Percentiles rank a stretch among this genome's conserved stretches.
phyloP scores from a whole-genome alignment of 2,888 invertebrate genomes.

The Mellilla xanthometata region DNA sequence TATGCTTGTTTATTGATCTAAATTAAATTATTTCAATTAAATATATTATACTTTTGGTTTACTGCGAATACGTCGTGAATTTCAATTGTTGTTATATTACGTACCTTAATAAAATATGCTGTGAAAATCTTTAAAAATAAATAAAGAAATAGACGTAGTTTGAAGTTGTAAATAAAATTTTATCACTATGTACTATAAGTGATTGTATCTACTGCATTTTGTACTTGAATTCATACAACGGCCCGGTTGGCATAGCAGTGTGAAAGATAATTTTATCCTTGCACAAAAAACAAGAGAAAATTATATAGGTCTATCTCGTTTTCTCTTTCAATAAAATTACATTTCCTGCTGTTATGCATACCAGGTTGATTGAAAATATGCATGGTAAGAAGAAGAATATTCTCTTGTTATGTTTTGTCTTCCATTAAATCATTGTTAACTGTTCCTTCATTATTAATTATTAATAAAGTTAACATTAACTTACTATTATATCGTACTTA shows the following conservation, averaged over 20 bases:
- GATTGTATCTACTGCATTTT: slow-evolving; percentile 49
- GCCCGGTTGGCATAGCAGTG: too few species aligned
- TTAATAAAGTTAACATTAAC: too few species aligned
- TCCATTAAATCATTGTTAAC: slow-evolving; percentile 50
- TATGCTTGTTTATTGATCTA: slow-evolving; percentile 21
- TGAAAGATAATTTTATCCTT: too few species aligned
- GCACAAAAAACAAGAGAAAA: too few species aligned
- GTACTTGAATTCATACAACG: slow-evolving; percentile 53
- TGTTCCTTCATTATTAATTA: slow-evolving; percentile 24
- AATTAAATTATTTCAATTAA: background rate
- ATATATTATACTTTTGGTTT: too few species aligned
- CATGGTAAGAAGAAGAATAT: slow-evolving; percentile 37
- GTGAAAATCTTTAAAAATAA: slow-evolving; percentile 6
- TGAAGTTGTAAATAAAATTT: slow-evolving; percentile 68
- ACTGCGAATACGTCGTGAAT: too few species aligned
- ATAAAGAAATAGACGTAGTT: slow-evolving; percentile 48
- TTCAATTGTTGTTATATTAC: too few species aligned
- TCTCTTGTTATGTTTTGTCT: slow-evolving; percentile 62
- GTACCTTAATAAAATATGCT: too few species aligned
- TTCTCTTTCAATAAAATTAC: too few species aligned
- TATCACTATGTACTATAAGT: slow-evolving; percentile 38
- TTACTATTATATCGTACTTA: too few species aligned
- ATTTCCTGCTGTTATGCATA: too few species aligned
- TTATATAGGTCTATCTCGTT: too few species aligned
- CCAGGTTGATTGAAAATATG: slow-evolving; percentile 44